Base-by-base conservation (phyloP, 2,797 vertebrate genomes). In the Helostoma temminkii region DNA sequence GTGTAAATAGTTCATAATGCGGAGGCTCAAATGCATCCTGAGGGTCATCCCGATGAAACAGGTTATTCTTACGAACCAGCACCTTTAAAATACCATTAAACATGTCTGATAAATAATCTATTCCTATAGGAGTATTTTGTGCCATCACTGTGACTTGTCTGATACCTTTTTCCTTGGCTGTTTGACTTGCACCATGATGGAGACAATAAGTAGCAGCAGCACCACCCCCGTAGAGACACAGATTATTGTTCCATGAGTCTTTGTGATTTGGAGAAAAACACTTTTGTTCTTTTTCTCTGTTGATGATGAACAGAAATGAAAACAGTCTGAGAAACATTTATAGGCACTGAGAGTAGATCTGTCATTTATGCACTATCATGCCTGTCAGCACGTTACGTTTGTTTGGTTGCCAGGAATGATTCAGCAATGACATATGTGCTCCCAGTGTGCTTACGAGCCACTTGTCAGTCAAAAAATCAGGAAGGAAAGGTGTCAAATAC, bases 131-230 rank as follows among this genome's bases (percentile, higher is more conserved):
- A 8, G 48, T 16, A 62, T 64, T 19, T 37, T 34, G 39, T 19
- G 34, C 10, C 6, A 47, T 37, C 3, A 54, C 3, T 32, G 4
- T 32, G 9, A 66, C 2, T 47, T 39, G n/a, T 25, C 26, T 43
- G 0, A 66, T 65, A 98, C 96, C 91, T 98, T 98, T 87, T 98
- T 98, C 24, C 97, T 94, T 24, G 97, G 97, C 80, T 98, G 97
- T 73, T 97, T 98, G 74, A 98, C 92, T 86, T 98, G 97, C 37
- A 98, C 96, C 66, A 97, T 84, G 75, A 98, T 93, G 62, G 97
- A 98, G 88, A 98, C 89, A 39, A 96, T 90, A 58, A 98, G 95
- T 50, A 98, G 96, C 52, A 98, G 93, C 76, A 98, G 87, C 78
- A 98, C 97, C 34, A 97, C 89, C 7, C 96, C 97, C 28, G 96